Base-by-base conservation (phyloP, 2,888 invertebrate species). In the Petrolisthes cinctipes region DNA sequence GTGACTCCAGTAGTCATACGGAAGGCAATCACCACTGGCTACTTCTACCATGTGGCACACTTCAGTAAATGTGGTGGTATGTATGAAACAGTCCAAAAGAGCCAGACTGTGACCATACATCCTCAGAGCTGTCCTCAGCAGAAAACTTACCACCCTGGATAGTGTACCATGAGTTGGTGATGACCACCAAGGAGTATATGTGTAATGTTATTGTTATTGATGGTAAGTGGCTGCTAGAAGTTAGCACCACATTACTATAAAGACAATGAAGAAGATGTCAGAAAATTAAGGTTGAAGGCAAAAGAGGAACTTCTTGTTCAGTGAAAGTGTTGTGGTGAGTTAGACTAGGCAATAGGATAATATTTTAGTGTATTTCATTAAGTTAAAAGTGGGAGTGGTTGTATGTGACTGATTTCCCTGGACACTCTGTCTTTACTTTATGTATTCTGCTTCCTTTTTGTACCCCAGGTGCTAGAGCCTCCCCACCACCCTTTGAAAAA, bases 181-280 rank as follows among this genome's bases (percentile, higher is more conserved):
- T 99, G 92, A 99, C 99, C 0, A 98, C 98, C 0, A 99, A 99
- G 92, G 99, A 99, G 93, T 99, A 97, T 92, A 99, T 99, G 99
- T 94, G 99, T 92, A 98, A 99, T 94, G 96, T 98, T 4, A 97
- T 98, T 85, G 98, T 98, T 94, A 99, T 99, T 91, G 99, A 99
- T 93, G 98, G 98, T 92, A 96, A 96, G 92, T 99, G 99, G 99
- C 94, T 99, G 37, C 93, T 99, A 89, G 99, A 99, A 94, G 99
- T 99, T n/a, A 1, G 99, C 99, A 0, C 99, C 99, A 9, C 99
- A 99, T 94, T 99, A 99, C 93, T 99, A 99, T 93, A 98, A 98
- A 93, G 95, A 96, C 5, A 97, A 97, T 93, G 99, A 99, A 98
- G 92, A 99, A 99, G 93, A 97, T 99, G 97, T 99, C 99, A 0